Evolutionary conservation across 1,140 invertebrate genomes (phyloP), one percentile per base, ranked within the genome.

Genomic region (Brachionus koreanus): DNA sequence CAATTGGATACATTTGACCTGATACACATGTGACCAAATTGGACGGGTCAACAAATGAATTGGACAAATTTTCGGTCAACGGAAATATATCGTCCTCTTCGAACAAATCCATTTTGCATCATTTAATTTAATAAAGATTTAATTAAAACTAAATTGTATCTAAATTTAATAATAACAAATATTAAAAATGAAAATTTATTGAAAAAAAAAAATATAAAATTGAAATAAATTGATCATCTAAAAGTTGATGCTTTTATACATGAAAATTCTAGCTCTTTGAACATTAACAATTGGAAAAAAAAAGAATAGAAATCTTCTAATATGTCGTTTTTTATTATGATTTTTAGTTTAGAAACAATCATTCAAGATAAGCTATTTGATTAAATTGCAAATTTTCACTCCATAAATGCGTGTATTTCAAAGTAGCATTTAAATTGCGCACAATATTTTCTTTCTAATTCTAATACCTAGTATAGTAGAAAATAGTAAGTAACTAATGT

Each of bases 31-130:
- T 69, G 2, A 69, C 29, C 35, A 69, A 39, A 5, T 69, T 69
- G 35, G 35, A 69, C 37, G 65, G 29, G 6, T 69, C 65, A 39
- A 69, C 65, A 42, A n/a, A 69, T 16, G 65, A 69, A 39, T 19
- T 69, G 33, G 65, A 69, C n/a, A 69, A 69, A 39, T 69, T 69
- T 39, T 69, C 65, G 33, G 65, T 69, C 37, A 69, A 39, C 5
- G 65, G 33, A 69, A 69, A 69, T 37, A 69, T 69, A 16, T 69
- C 65, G 65, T 69, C 65, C 37, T 69, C 65, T 69, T 69, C 65
- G 35, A 69, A 69, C 2, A 69, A 39, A 39, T 69, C 35, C 65
- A 69, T 69, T 69, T 69, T 69, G 29, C 49, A 57, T 57, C 49
- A 57, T 57, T 13, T 49, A 35, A 37, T 25, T 61, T 33, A 33